These are phyloP conservation scores for Eulemur macaco DNA, from an alignment of 2,113 vertebrate genomes.

Conservation along the genomic window DNA sequence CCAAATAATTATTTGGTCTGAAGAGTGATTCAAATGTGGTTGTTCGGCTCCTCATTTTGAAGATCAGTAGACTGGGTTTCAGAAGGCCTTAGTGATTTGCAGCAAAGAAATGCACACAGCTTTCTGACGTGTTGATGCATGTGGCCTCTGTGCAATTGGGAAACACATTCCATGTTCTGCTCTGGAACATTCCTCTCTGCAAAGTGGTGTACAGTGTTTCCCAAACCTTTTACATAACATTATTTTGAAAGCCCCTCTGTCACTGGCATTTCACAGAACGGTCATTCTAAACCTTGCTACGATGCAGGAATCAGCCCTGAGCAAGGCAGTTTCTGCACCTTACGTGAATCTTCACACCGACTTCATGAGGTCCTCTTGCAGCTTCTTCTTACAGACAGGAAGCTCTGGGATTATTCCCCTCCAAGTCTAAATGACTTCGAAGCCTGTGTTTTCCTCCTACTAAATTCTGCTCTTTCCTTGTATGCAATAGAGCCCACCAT, in stretches of 20 bases:
- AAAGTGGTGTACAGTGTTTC: not conserved
- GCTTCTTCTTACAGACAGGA: not conserved
- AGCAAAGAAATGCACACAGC: not conserved
- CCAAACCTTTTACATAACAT: not conserved
- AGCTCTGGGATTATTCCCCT: not conserved
- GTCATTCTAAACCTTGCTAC: not conserved
- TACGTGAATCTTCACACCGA: not conserved
- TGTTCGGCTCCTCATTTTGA: not conserved
- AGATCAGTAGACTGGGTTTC: not conserved
- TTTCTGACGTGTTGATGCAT: not conserved
- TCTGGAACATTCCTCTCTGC: not conserved
- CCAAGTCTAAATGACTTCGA: not conserved
- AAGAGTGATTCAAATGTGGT: not conserved
- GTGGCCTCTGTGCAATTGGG: not conserved
- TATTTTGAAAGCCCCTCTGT: not conserved
- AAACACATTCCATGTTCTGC: not conserved
- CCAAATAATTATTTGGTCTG: not conserved
- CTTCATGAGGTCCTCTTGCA: too few species aligned
- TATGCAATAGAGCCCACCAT: not conserved
- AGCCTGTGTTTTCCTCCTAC: not conserved
- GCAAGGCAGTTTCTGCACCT: not conserved
- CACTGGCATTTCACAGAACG: too few species aligned
- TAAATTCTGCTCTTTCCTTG: not conserved
- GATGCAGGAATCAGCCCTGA: not conserved
- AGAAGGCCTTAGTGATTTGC: not conserved